Evolutionary conservation across 2,797 vertebrate genomes (phyloP).

Genomic region (Esox lucius): DNA sequence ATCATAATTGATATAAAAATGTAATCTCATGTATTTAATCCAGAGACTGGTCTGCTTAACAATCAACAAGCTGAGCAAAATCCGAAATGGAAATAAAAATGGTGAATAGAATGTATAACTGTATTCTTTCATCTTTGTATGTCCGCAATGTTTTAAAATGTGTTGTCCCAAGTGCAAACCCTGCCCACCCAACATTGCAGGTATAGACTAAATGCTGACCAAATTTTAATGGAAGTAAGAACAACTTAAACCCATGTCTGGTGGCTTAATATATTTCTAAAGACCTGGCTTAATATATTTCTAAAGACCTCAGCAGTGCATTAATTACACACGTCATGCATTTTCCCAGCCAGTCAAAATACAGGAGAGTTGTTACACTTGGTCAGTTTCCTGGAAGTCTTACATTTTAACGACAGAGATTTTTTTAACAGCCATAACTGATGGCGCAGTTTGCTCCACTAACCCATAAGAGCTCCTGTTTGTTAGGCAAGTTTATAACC

Average conservation of each 20-base stretch:
- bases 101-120: too few species aligned
- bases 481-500: conserved; percentile 47
- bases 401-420: conserved; percentile 67
- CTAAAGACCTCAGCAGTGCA: not conserved
- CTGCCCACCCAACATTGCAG: not conserved
- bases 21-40: too few species aligned
- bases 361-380: conserved; percentile 66
- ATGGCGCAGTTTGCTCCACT: conserved; percentile 62
- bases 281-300: too few species aligned
- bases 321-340: conserved; percentile 44
- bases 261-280: not conserved
- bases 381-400: conserved; percentile 70
- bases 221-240: not conserved
- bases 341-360: conserved; percentile 66
- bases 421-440: conserved; percentile 72
- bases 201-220: not conserved
- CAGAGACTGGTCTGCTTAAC: too few species aligned
- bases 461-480: conserved; percentile 59
- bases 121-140: too few species aligned
- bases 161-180: not conserved
- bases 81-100: too few species aligned
- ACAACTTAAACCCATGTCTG: not conserved
- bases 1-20: too few species aligned
- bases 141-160: too few species aligned
- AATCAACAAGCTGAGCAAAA: too few species aligned